phyloP scores from a whole-genome alignment of 2,888 invertebrate genomes.

The Tetragonula carbonaria region DNA sequence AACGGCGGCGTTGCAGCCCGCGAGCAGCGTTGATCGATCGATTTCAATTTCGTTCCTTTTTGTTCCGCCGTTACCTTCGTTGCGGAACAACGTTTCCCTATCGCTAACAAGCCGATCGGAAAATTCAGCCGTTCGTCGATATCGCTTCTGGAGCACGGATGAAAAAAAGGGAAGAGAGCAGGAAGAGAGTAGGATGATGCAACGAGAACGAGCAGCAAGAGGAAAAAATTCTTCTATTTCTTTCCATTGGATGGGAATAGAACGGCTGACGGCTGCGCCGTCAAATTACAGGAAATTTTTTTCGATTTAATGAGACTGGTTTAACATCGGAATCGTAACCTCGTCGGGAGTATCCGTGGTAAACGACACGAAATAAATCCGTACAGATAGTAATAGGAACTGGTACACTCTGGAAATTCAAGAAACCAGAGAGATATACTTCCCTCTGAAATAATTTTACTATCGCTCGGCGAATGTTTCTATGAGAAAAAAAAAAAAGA shows the following conservation, averaged over 20 bases:
- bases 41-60: slow-evolving; percentile 45
- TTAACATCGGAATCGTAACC: not conserved
- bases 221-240: not conserved
- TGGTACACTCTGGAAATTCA: not conserved
- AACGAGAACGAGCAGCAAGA: not conserved
- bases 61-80: slow-evolving; percentile 32
- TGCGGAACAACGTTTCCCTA: slow-evolving; percentile 50
- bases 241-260: not conserved
- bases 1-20: slow-evolving; percentile 35
- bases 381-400: not conserved
- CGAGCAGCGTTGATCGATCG: slow-evolving; percentile 51
- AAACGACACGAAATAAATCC: not conserved
- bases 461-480: too few species aligned
- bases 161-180: not conserved
- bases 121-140: slow-evolving; percentile 52
- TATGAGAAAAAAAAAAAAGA: not conserved
- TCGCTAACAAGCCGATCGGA: slow-evolving; percentile 54
- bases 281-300: slow-evolving; percentile 17
- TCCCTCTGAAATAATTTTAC: not conserved
- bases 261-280: not conserved
- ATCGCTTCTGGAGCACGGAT: slow-evolving; percentile 11
- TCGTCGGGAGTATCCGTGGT: not conserved
- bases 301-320: slow-evolving; percentile 3
- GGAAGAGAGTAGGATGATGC: not conserved
- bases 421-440: slow-evolving; percentile 4